Conservation (phyloP, 2,113 vertebrate species). For the Sinocyclocheilus maitianheensis region DNA sequence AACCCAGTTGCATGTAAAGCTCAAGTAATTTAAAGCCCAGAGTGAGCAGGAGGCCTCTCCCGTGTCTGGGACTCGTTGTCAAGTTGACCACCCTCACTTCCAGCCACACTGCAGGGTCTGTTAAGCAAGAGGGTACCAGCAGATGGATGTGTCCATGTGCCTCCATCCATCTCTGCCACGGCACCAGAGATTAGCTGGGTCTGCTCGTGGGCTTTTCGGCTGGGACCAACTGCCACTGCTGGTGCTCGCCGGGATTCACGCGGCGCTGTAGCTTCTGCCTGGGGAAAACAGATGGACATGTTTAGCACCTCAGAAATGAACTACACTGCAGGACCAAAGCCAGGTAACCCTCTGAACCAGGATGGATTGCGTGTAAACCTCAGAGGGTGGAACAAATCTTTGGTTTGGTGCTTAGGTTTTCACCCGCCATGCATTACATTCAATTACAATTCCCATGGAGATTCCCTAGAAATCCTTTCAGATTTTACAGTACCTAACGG, state of each 20-base stretch:
- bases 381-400: conserved; percentile 17
- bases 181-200: conserved; percentile 58
- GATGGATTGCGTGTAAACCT: conserved; percentile 28
- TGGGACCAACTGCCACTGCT: conserved; percentile 48
- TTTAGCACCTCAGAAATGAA: conserved; percentile 57
- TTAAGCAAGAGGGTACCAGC: conserved; percentile 52
- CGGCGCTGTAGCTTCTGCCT: conserved; percentile 41
- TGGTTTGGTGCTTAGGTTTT: background rate
- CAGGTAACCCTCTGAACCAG: conserved; percentile 23
- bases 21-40: conserved; percentile 42
- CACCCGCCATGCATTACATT: background rate
- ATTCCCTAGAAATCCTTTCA: background rate
- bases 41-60: conserved; percentile 47
- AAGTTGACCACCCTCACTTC: conserved; percentile 50
- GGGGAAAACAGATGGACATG: conserved; percentile 64
- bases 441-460: conserved; percentile 25
- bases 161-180: conserved; percentile 62
- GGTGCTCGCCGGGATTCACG: conserved; percentile 47
- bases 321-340: conserved; percentile 57
- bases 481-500: background rate
- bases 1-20: conserved; percentile 41
- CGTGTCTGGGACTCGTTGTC: conserved; percentile 44
- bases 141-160: conserved; percentile 60
- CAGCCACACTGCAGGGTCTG: conserved; percentile 30
- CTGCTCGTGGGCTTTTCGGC: conserved; percentile 51